Conservation (phyloP, 2,113 vertebrate species). For the Ciconia stormi region DNA sequence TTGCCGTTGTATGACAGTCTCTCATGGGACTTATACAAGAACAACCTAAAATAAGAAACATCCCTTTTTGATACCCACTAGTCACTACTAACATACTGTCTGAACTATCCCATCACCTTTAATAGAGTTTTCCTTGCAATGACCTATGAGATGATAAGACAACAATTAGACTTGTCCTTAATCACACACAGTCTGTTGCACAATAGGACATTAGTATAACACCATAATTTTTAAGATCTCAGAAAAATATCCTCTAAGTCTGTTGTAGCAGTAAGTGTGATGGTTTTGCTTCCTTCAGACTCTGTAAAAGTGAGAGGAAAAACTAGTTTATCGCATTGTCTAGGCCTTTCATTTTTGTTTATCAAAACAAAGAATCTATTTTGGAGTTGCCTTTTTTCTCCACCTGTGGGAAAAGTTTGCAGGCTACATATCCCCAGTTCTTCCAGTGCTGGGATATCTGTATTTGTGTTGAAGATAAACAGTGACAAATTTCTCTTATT, state of each 20-base stretch:
- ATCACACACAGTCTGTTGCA: fast-evolving
- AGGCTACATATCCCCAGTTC: background rate
- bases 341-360: background rate
- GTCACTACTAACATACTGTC: background rate
- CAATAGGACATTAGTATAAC: background rate
- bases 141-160: background rate
- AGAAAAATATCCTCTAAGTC: background rate
- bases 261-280: background rate
- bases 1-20: background rate
- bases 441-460: background rate
- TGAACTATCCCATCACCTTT: background rate
- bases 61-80: background rate
- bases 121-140: background rate
- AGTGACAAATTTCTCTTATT: background rate
- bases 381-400: background rate
- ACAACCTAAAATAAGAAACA: background rate
- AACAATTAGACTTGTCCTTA: background rate
- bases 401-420: background rate
- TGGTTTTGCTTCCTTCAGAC: background rate
- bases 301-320: background rate
- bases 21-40: background rate
- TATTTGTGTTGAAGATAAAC: background rate
- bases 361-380: background rate
- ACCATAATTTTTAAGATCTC: background rate
- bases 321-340: background rate